Percentiles rank a stretch among this genome's conserved stretches.
Conservation (phyloP, 2,888 invertebrate genomes). For the Drosophila colorata region DNA sequence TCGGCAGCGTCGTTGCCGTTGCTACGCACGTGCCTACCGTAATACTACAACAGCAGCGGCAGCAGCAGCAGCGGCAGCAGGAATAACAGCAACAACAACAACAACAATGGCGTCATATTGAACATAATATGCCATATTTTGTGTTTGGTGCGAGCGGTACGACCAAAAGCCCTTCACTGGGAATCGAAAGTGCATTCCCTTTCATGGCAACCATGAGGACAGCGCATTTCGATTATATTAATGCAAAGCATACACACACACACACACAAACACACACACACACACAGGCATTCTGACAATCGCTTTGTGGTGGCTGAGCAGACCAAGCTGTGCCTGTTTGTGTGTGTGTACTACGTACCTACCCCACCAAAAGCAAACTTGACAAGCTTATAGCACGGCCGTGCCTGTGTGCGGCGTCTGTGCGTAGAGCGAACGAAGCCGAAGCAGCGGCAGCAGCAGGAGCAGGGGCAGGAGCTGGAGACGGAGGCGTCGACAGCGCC, state of each 20-base stretch:
- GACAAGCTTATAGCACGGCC: conserved; percentile 66
- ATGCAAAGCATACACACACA: conserved; percentile 71
- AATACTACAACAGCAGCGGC: conserved; percentile 64
- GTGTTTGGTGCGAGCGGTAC: conserved; percentile 45
- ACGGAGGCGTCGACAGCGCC: conserved; percentile 38
- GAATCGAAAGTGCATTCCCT: conserved; percentile 82
- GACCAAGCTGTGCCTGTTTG: conserved; percentile 30
- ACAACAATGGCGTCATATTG: conserved; percentile 74
- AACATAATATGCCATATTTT: conserved; percentile 80
- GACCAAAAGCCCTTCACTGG: conserved; percentile 62
- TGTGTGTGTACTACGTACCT: conserved; percentile 68
- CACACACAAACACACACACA: conserved; percentile 13
- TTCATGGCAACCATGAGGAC: conserved; percentile 70
- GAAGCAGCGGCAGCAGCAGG: conserved; percentile 9
- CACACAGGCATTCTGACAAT: conserved; percentile 32
- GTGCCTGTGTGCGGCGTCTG: conserved; percentile 35
- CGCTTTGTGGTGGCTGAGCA: conserved; percentile 58
- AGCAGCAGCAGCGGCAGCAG: conserved; percentile 27
- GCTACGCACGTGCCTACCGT: conserved; percentile 81
- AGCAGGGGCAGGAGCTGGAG: conserved; percentile 3
- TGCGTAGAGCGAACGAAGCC: conserved; percentile 39
- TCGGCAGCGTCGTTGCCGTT: conserved; percentile 55
- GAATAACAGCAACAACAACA: conserved; percentile 42
- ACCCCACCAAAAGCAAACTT: conserved; percentile 84
- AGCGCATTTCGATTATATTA: conserved; percentile 76